phyloP scores from a whole-genome alignment of 1,140 invertebrate genomes.

The Lepidurus couesii region DNA sequence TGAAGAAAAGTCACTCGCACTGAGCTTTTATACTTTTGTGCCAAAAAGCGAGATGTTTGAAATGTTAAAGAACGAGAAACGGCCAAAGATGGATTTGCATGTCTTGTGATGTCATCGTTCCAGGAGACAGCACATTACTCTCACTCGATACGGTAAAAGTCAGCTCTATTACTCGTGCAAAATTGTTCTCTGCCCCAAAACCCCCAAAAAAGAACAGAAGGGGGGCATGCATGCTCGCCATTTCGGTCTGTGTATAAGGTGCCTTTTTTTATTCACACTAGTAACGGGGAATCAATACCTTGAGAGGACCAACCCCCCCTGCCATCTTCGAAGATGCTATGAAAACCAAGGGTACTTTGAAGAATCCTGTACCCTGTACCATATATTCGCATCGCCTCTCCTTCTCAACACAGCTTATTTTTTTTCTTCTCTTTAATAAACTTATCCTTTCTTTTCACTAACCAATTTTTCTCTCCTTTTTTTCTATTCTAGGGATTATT shows the following conservation, averaged over 20 bases:
- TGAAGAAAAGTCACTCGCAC: no score
- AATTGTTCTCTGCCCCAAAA: neutral
- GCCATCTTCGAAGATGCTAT: slow-evolving; percentile 1
- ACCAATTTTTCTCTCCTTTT: neutral
- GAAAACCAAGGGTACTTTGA: slow-evolving; percentile 9
- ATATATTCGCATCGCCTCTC: neutral
- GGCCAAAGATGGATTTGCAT: no score
- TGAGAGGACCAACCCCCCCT: slow-evolving; percentile 9
- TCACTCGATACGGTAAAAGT: neutral
- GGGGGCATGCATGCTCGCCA: neutral
- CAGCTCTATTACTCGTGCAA: neutral
- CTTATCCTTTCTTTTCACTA: neutral
- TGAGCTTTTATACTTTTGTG: no score
- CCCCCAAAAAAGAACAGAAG: neutral
- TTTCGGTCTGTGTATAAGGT: neutral
- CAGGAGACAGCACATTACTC: neutral
- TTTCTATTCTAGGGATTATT: neutral
- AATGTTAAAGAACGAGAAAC: no score
- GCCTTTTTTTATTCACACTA: neutral
- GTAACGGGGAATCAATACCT: slow-evolving; percentile 13
- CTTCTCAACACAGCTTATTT: no score
- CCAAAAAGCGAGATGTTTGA: no score
- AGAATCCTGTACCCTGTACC: neutral
- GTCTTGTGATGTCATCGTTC: neutral
- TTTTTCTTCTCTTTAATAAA: no score